A percentile compares a stretch with the other conserved stretches of the same genome.
Conservation (phyloP, 2,888 invertebrate genomes). For the Diaperis boleti region DNA sequence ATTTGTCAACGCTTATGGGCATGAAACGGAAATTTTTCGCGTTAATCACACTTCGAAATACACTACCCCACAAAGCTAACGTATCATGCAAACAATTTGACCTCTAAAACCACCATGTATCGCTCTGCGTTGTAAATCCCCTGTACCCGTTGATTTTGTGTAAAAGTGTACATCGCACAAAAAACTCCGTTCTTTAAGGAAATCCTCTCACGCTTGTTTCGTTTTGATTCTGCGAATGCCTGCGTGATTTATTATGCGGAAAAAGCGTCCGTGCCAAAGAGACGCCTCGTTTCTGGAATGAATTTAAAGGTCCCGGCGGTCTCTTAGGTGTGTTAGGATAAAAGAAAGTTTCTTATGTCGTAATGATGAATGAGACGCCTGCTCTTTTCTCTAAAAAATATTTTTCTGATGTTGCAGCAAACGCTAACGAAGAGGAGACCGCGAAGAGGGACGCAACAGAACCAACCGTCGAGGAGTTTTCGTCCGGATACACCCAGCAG, state of each 20-base stretch:
- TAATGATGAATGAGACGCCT: constrained; percentile 16
- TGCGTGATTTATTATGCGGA: constrained; percentile 26
- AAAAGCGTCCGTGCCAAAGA: constrained; percentile 7
- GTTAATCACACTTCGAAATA: neutral
- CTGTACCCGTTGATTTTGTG: too few relatives aligned
- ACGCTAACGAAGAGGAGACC: constrained; percentile 74
- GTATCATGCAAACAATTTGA: too few relatives aligned
- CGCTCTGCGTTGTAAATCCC: too few relatives aligned
- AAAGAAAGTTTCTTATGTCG: constrained; percentile 17
- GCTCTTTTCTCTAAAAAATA: neutral
- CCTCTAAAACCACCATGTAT: too few relatives aligned
- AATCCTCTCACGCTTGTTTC: constrained; percentile 12
- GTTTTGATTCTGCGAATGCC: constrained; percentile 14
- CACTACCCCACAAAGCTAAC: too few relatives aligned
- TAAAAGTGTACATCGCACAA: too few relatives aligned
- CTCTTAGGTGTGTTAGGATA: constrained; percentile 30
- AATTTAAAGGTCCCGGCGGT: constrained; percentile 35
- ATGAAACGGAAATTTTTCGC: neutral
- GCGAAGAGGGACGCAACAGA: constrained; percentile 70
- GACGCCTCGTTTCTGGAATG: constrained; percentile 18
- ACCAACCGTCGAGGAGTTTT: constrained; percentile 81
- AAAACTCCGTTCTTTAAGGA: neutral
- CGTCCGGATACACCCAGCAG: constrained; percentile 66
- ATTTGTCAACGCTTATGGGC: neutral
- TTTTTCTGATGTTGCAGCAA: constrained; percentile 57